These are phyloP conservation scores for Erythrocebus patas DNA, from an alignment of 2,113 vertebrate species.

Conservation along the genomic window DNA sequence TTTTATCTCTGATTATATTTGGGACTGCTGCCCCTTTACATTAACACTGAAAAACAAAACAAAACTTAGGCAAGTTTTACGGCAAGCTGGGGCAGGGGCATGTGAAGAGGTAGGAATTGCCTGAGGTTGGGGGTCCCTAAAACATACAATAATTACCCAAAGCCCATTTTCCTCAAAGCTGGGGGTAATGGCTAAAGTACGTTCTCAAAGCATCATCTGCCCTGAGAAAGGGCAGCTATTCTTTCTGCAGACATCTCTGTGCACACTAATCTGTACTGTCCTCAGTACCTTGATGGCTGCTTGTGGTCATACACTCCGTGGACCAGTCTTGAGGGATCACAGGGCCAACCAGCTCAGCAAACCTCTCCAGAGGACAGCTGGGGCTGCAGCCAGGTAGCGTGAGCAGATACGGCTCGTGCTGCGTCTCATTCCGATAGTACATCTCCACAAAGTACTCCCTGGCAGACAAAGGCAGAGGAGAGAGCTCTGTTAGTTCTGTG, in stretches of 20 bases:
- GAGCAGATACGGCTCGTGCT: conserved; percentile 83
- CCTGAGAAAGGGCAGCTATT: neutral
- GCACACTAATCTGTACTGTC: neutral
- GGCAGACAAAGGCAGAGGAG: conserved; percentile 29
- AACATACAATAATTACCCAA: neutral
- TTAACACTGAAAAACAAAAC: neutral
- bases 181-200: neutral
- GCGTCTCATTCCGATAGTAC: conserved; percentile 87
- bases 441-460: conserved; percentile 87
- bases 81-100: neutral
- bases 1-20: neutral
- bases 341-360: conserved; percentile 84
- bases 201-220: neutral
- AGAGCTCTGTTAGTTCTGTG: neutral
- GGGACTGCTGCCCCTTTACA: neutral
- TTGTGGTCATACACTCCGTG: conserved; percentile 81
- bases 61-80: neutral
- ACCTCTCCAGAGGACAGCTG: conserved; percentile 87
- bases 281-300: conserved; percentile 77
- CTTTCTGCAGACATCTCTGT: neutral
- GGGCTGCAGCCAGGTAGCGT: conserved; percentile 86
- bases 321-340: conserved; percentile 86
- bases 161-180: conserved; percentile 15
- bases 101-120: neutral
- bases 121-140: neutral